Conservation (phyloP, 2,797 vertebrate species). For the Aphelocoma californica region DNA sequence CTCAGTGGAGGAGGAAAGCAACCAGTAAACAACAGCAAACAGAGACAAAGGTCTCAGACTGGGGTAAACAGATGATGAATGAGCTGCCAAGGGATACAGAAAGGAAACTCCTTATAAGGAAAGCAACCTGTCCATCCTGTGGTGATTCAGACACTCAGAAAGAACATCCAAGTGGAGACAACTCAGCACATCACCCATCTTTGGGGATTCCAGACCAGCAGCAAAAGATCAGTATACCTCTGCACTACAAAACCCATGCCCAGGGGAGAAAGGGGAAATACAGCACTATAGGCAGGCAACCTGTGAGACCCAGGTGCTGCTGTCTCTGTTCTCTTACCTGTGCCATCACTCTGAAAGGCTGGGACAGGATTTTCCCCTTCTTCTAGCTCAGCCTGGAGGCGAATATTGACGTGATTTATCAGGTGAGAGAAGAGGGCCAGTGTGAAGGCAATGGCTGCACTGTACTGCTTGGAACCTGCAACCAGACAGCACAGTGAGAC, state of each 20-base stretch:
- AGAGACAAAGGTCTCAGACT: not conserved
- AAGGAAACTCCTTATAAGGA: not conserved
- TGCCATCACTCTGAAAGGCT: slow-evolving; percentile 82
- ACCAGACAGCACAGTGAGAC: not conserved
- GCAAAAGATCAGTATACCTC: not conserved
- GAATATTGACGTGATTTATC: slow-evolving; percentile 96
- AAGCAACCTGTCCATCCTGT: not conserved
- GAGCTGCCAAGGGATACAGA: not conserved
- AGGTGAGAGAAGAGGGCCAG: slow-evolving; percentile 96
- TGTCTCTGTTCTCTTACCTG: slow-evolving; percentile 72
- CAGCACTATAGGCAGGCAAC: not conserved
- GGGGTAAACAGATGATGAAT: not conserved
- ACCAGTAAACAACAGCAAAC: not conserved
- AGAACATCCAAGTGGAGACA: not conserved
- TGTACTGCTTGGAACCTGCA: slow-evolving; percentile 95
- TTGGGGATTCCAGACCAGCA: not conserved
- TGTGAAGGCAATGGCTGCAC: slow-evolving; percentile 94
- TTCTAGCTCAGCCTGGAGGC: slow-evolving; percentile 94
- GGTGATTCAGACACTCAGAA: not conserved
- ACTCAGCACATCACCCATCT: not conserved
- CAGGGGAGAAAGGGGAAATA: not conserved
- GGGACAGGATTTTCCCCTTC: slow-evolving; percentile 88
- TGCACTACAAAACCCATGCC: not conserved
- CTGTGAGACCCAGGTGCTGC: not conserved
- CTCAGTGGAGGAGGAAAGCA: not conserved